These are phyloP conservation scores for Grammomys surdaster DNA, from an alignment of 2,113 vertebrate species.

Conservation along the genomic window DNA sequence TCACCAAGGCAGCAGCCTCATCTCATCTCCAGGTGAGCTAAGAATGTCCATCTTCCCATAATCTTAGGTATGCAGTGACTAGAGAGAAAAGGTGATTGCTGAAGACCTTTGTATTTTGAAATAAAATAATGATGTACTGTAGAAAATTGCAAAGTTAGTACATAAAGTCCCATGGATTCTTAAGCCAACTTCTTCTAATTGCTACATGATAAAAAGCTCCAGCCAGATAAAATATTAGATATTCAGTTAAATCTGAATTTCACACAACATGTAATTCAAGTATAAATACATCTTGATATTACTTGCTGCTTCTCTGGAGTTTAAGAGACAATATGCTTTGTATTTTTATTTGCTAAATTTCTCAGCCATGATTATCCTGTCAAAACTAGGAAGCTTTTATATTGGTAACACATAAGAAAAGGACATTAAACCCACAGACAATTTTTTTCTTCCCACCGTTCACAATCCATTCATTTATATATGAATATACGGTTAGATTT, in stretches of 20 bases:
- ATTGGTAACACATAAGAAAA: not conserved
- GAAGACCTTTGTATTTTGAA: not conserved
- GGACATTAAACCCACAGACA: not conserved
- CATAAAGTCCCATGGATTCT: not conserved
- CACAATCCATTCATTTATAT: not conserved
- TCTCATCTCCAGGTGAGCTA: not conserved
- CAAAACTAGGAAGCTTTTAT: slow-evolving; percentile 5
- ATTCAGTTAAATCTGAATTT: slow-evolving; percentile 36
- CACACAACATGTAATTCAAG: not conserved
- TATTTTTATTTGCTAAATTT: slow-evolving; percentile 53
- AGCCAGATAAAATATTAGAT: not conserved
- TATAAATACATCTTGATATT: not conserved
- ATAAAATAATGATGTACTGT: not conserved
- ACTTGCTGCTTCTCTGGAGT: not conserved
- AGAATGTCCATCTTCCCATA: not conserved
- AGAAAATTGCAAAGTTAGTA: not conserved
- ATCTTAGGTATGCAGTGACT: not conserved
- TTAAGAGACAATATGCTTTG: not conserved
- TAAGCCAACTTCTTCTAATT: not conserved
- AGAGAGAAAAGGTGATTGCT: not conserved
- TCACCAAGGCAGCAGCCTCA: not conserved
- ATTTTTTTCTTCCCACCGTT: not conserved
- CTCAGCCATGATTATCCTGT: not conserved
- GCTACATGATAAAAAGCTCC: not conserved
- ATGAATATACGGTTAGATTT: not conserved